Evolutionary conservation across 2,888 invertebrate species (phyloP).

Genomic region (Xestia xanthographa): DNA sequence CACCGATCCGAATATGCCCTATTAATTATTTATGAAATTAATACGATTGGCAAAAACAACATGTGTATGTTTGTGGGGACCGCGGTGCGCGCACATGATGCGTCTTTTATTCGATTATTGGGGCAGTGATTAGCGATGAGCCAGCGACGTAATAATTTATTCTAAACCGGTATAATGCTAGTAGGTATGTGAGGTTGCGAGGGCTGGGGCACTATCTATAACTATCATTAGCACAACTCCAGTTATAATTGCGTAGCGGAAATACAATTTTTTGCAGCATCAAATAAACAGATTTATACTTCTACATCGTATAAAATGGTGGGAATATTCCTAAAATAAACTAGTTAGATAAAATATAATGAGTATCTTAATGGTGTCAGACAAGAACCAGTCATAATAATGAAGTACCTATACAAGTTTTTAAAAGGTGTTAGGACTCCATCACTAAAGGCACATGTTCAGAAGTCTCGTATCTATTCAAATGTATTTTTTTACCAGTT

Average conservation of each 20-base stretch:
- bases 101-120: conserved; percentile 84
- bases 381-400: conserved; percentile 45
- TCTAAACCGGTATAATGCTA: conserved; percentile 50
- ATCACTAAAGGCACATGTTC: conserved; percentile 9
- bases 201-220: conserved; percentile 32
- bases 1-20: conserved; percentile 82
- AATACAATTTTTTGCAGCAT: conserved; percentile 39
- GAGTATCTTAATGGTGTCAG: conserved; percentile 34
- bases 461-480: conserved; percentile 13
- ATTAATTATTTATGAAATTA: conserved; percentile 90
- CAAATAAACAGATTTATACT: conserved; percentile 22
- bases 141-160: conserved; percentile 64
- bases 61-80: conserved; percentile 68
- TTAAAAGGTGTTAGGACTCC: conserved; percentile 37
- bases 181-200: no score
- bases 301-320: conserved; percentile 10
- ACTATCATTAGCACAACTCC: conserved; percentile 35
- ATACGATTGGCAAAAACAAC: conserved; percentile 85
- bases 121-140: conserved; percentile 71
- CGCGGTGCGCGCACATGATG: conserved; percentile 70
- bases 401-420: conserved; percentile 35
- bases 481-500: neutral
- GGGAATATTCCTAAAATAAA: conserved; percentile 39
- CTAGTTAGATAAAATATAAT: conserved; percentile 37
- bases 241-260: conserved; percentile 49